A percentile compares a stretch with the other conserved stretches of the same genome.
Conservation (phyloP, 2,888 invertebrate species). For the Cryptocheilus praepositus region DNA sequence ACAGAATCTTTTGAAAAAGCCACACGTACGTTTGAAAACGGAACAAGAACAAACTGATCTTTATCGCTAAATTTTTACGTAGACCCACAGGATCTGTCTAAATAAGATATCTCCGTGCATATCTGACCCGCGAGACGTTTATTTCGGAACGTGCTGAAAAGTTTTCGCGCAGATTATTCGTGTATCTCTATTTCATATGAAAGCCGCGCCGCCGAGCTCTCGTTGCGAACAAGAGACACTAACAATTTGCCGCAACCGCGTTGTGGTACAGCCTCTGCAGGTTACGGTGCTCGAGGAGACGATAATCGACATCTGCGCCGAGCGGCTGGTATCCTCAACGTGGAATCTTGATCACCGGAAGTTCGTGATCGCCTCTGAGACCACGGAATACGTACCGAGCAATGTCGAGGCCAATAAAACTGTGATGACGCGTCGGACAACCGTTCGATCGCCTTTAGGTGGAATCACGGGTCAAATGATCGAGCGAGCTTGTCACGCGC, state of each 20-base stretch:
- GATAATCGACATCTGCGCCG: slow-evolving; percentile 30
- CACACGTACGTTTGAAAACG: slow-evolving; percentile 18
- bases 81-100: no score
- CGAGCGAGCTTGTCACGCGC: slow-evolving; percentile 30
- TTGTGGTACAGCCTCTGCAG: neutral
- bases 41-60: no score
- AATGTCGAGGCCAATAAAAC: slow-evolving; percentile 40
- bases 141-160: no score
- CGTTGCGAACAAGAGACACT: no score
- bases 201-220: no score
- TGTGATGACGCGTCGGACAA: slow-evolving; percentile 37
- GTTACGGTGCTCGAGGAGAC: slow-evolving; percentile 41
- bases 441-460: slow-evolving; percentile 29
- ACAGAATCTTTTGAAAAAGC: slow-evolving; percentile 14
- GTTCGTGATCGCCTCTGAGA: slow-evolving; percentile 36
- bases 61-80: neutral
- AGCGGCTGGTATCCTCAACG: slow-evolving; percentile 44
- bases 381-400: slow-evolving; percentile 31
- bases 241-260: no score
- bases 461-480: slow-evolving; percentile 35
- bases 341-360: slow-evolving; percentile 41
- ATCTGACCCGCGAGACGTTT: no score
- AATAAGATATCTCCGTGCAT: no score
- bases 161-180: no score
- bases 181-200: no score